Evolutionary conservation across 1,140 invertebrate species (phyloP).

Genomic region (Papilio xuthus): DNA sequence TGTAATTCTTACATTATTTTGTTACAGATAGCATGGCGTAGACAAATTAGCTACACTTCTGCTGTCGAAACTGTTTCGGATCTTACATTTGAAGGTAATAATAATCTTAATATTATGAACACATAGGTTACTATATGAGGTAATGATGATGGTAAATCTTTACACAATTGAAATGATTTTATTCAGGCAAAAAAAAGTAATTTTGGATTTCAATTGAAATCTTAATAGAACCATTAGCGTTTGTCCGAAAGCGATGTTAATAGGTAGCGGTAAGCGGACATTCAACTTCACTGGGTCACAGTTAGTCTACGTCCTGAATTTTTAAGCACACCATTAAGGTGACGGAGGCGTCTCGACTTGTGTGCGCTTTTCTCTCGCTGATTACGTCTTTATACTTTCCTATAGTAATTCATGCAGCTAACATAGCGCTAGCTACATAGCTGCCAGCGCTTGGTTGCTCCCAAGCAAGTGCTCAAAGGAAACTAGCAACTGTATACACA

Average conservation of each 20-base stretch:
- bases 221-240: slow-evolving; percentile 19
- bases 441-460: slow-evolving; percentile 46
- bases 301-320: slow-evolving; percentile 68
- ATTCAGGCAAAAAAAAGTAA: neutral
- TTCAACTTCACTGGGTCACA: slow-evolving; percentile 63
- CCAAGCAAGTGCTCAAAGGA: slow-evolving; percentile 33
- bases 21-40: slow-evolving; percentile 68
- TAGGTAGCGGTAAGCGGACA: slow-evolving; percentile 36
- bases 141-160: no score
- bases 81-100: slow-evolving; percentile 48
- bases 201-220: slow-evolving; percentile 6
- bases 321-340: slow-evolving; percentile 74
- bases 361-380: slow-evolving; percentile 70
- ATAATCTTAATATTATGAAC: neutral
- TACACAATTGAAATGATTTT: neutral
- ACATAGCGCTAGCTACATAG: slow-evolving; percentile 52
- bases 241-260: slow-evolving; percentile 30
- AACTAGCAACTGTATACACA: slow-evolving; percentile 24
- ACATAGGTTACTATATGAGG: no score
- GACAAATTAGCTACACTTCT: slow-evolving; percentile 49
- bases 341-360: slow-evolving; percentile 47
- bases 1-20: slow-evolving; percentile 48
- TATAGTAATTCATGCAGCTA: slow-evolving; percentile 52
- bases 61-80: slow-evolving; percentile 45
- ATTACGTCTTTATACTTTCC: slow-evolving; percentile 77